Evolutionary conservation across 2,888 invertebrate genomes (phyloP).

Genomic region (Eilema depressum): DNA sequence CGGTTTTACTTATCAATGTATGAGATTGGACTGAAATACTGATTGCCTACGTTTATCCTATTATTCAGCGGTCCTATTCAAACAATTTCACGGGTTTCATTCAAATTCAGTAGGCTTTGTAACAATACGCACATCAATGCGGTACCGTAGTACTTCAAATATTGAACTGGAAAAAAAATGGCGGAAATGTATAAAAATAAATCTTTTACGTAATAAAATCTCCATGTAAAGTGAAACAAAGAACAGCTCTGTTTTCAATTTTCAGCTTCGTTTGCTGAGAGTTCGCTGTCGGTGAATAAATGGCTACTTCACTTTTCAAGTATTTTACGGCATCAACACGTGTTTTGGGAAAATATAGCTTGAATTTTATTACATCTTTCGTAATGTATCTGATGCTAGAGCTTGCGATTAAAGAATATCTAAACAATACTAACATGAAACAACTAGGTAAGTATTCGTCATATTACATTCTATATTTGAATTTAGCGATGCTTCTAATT

Average conservation of each 20-base stretch:
- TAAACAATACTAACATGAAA: neutral
- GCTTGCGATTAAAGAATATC: neutral
- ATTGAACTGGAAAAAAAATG: constrained; percentile 18
- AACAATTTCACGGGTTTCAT: constrained; percentile 13
- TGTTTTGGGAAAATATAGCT: constrained; percentile 35
- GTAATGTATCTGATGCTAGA: neutral
- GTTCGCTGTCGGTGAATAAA: constrained; percentile 38
- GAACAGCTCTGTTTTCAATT: constrained; percentile 43
- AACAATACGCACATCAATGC: constrained; percentile 15
- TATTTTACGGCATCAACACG: constrained; percentile 35
- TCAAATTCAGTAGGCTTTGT: constrained; percentile 13
- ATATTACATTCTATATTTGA: neutral
- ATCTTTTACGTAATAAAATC: constrained; percentile 41
- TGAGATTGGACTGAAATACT: neutral
- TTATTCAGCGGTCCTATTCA: neutral
- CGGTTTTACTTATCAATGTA: neutral
- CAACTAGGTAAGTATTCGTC: neutral
- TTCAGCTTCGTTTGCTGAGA: constrained; percentile 31
- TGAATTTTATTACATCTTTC: constrained; percentile 35
- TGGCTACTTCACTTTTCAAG: constrained; percentile 48
- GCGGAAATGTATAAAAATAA: constrained; percentile 36
- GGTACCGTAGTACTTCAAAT: constrained; percentile 8
- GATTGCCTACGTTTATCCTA: constrained; percentile 5
- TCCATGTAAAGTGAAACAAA: constrained; percentile 43
- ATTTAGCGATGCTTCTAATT: neutral